Percentiles rank a stretch among this genome's conserved stretches.
Conservation (phyloP, 2,888 invertebrate species). For the Pseudeuparius sepicola region DNA sequence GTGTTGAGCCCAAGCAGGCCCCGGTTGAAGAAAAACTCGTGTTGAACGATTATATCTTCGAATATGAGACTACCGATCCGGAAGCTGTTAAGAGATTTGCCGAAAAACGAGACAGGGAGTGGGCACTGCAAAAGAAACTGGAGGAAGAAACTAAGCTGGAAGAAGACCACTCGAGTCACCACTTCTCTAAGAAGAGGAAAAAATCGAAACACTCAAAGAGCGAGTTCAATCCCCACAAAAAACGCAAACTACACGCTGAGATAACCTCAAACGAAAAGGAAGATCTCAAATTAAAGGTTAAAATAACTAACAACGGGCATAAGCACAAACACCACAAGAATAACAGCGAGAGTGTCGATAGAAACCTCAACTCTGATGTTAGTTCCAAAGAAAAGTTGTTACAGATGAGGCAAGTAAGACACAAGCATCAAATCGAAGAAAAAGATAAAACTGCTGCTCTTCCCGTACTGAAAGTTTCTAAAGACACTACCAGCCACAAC, state of each 20-base stretch:
- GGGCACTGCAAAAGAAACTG: constrained; percentile 37
- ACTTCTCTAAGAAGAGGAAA: constrained; percentile 45
- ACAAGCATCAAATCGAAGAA: constrained; percentile 35
- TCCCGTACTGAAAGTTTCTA: no score
- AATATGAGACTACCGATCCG: constrained; percentile 37
- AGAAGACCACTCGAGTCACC: constrained; percentile 27
- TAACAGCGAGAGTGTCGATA: constrained; percentile 19
- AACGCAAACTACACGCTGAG: constrained; percentile 45
- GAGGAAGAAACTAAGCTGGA: constrained; percentile 29
- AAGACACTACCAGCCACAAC: constrained; percentile 17
- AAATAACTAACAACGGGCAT: constrained; percentile 40
- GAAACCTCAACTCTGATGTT: constrained; percentile 20
- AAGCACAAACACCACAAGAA: constrained; percentile 38
- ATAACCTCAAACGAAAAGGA: constrained; percentile 42
- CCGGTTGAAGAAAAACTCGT: constrained; percentile 24
- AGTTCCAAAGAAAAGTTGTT: constrained; percentile 37
- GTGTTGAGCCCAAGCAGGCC: constrained; percentile 24
- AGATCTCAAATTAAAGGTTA: constrained; percentile 46
- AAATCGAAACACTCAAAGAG: constrained; percentile 48
- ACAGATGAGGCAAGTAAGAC: constrained; percentile 39
- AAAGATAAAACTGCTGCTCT: no score
- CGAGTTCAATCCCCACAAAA: constrained; percentile 37
- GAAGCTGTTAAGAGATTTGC: constrained; percentile 39
- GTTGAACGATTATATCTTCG: constrained; percentile 33
- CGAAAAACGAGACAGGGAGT: constrained; percentile 38